Percentiles rank a stretch among this genome's conserved stretches.
Conservation (phyloP, 2,113 vertebrate species). For the Platichthys flesus region DNA sequence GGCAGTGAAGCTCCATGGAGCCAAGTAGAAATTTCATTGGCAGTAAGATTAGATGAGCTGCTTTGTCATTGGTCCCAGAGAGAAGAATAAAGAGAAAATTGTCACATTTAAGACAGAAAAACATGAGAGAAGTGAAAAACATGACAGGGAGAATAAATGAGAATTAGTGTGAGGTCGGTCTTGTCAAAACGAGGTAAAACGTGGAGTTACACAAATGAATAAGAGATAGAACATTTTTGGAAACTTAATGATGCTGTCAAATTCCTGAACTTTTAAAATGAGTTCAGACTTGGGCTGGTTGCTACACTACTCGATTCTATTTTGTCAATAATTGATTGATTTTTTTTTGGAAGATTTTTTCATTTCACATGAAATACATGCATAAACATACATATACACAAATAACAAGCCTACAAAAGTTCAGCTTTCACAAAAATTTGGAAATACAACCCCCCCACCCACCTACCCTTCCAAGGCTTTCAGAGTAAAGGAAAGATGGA, state of each 20-base stretch:
- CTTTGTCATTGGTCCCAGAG: neutral
- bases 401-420: too few relatives aligned
- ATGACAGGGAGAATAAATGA: neutral
- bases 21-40: neutral
- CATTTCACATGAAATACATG: too few relatives aligned
- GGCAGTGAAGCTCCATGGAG: constrained; percentile 15
- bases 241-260: neutral
- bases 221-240: neutral
- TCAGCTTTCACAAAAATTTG: too few relatives aligned
- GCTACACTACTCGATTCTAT: neutral
- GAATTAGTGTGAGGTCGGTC: neutral
- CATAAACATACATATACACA: too few relatives aligned
- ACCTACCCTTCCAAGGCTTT: too few relatives aligned
- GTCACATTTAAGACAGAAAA: neutral
- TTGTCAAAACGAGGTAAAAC: neutral
- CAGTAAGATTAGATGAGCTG: neutral
- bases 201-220: neutral
- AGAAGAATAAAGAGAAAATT: neutral
- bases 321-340: too few relatives aligned
- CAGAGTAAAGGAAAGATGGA: too few relatives aligned
- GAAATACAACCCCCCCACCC: too few relatives aligned
- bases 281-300: neutral
- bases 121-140: neutral
- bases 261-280: neutral
- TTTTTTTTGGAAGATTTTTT: too few relatives aligned